Conservation (phyloP, 1,140 invertebrate species). For the Macrobrachium nipponense region DNA sequence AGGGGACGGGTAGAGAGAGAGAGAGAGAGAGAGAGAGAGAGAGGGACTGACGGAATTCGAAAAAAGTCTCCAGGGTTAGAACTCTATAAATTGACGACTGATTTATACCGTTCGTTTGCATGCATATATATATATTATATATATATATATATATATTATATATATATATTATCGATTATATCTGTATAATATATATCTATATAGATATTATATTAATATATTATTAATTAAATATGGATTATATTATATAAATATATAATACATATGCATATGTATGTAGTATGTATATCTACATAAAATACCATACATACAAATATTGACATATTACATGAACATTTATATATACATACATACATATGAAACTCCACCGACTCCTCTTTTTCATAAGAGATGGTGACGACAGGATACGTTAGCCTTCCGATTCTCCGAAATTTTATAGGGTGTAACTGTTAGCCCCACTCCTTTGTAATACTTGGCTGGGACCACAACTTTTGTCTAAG, state of each 20-base stretch:
- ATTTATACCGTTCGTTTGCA: neutral
- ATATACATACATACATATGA: neutral
- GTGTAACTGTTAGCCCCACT: too few species aligned
- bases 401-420: too few species aligned
- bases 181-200: neutral
- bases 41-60: neutral
- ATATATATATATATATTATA: conserved; percentile 24
- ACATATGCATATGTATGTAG: too few species aligned
- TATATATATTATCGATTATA: conserved; percentile 30
- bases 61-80: neutral
- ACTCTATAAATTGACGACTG: too few species aligned
- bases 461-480: too few species aligned
- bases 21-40: neutral
- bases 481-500: too few species aligned
- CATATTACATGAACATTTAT: neutral
- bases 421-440: too few species aligned
- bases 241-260: too few species aligned
- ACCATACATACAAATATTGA: conserved; percentile 23
- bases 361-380: too few species aligned
- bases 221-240: too few species aligned
- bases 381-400: too few species aligned
- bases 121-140: neutral
- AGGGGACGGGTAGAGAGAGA: neutral
- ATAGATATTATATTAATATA: too few species aligned
- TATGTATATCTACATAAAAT: neutral